Percentiles rank a stretch among this genome's conserved stretches.
Evolutionary conservation across 2,888 invertebrate species (phyloP).

Genomic region (Macaria notata): DNA sequence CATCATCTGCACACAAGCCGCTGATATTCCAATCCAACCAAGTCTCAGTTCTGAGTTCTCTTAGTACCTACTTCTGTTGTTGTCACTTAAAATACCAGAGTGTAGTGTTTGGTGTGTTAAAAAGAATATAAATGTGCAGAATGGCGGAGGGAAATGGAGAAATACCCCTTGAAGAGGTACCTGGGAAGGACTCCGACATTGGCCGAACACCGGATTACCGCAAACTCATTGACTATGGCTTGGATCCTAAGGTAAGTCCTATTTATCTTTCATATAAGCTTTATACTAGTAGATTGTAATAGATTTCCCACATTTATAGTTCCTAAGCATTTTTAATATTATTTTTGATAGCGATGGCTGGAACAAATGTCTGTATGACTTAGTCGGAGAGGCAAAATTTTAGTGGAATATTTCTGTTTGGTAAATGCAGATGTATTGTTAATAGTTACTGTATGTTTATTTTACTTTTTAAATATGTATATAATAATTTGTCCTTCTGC

Average conservation of each 20-base stretch:
- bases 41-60: conserved; percentile 25
- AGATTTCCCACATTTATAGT: too few relatives aligned
- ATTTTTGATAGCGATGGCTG: too few relatives aligned
- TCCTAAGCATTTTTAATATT: too few relatives aligned
- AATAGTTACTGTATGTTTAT: too few relatives aligned
- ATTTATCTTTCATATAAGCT: not conserved
- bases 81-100: conserved; percentile 28
- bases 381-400: too few relatives aligned
- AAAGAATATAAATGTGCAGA: conserved; percentile 80
- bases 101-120: conserved; percentile 59
- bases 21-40: conserved; percentile 51
- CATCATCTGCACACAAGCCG: conserved; percentile 69
- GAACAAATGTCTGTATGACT: too few relatives aligned
- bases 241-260: conserved; percentile 91
- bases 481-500: too few relatives aligned
- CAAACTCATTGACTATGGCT: conserved; percentile 97
- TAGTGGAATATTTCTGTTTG: too few relatives aligned
- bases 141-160: conserved; percentile 95
- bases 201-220: conserved; percentile 95
- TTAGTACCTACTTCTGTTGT: conserved; percentile 13
- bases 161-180: conserved; percentile 88
- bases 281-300: too few relatives aligned
- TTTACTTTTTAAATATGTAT: too few relatives aligned
- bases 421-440: too few relatives aligned
- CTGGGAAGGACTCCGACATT: conserved; percentile 85